A percentile compares a stretch with the other conserved stretches of the same genome.
These are phyloP conservation scores for Ophiothrix spiculata DNA, from an alignment of 35 echinoderm and acorn worm species.

Conservation along the genomic window DNA sequence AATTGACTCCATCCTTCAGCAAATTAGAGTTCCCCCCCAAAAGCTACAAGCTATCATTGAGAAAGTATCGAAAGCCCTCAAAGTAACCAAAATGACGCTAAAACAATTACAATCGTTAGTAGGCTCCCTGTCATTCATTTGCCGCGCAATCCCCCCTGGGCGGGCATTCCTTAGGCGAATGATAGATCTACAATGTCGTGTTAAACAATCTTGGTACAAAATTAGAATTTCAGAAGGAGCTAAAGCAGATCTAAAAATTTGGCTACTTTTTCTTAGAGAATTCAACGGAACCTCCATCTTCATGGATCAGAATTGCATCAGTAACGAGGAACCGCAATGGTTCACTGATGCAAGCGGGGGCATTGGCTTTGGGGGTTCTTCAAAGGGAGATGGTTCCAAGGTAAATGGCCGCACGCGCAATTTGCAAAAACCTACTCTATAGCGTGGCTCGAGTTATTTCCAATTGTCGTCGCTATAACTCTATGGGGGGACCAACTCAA, in stretches of 20 bases:
- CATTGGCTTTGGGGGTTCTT: constrained; percentile 23
- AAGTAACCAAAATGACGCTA: constrained; percentile 20
- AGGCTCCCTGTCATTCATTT: constrained; percentile 39
- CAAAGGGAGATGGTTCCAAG: constrained; percentile 15
- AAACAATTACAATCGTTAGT: constrained; percentile 34
- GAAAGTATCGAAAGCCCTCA: neutral
- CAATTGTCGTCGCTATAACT: constrained; percentile 13
- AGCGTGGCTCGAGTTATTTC: constrained; percentile 25
- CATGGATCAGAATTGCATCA: neutral
- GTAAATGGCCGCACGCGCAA: neutral
- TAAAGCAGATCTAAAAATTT: neutral
- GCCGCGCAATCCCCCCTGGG: constrained; percentile 32
- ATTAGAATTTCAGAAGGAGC: constrained; percentile 19
- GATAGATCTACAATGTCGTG: constrained; percentile 21
- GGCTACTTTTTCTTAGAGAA: neutral
- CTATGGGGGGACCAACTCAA: neutral
- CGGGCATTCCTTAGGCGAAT: constrained; percentile 33
- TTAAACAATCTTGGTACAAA: neutral
- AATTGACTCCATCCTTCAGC: neutral
- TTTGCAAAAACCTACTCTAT: neutral
- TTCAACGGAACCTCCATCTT: constrained; percentile 19
- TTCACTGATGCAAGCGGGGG: constrained; percentile 17
- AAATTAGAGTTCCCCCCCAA: constrained; percentile 18
- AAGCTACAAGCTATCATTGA: constrained; percentile 10
- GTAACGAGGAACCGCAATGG: neutral